These are phyloP conservation scores for Drosophila chauvacae DNA, from an alignment of 1,140 invertebrate genomes.

Conservation along the genomic window DNA sequence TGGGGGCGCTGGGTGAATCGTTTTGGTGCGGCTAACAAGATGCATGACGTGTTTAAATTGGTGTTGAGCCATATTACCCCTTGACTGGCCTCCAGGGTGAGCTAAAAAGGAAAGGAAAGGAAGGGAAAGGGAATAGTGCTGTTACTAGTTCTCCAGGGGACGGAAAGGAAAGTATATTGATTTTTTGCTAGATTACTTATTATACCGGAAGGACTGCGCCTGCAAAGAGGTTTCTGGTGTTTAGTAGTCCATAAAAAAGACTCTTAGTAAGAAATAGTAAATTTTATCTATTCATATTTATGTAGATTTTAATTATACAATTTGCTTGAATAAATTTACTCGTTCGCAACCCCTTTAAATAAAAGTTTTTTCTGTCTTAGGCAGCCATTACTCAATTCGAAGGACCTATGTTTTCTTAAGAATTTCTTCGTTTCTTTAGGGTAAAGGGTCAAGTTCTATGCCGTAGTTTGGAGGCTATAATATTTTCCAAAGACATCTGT, in stretches of 20 bases:
- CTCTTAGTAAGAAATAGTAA: not conserved
- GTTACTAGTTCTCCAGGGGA: not conserved
- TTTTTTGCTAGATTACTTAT: not conserved
- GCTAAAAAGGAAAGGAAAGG: not conserved
- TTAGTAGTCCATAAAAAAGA: not conserved
- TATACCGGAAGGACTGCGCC: not conserved
- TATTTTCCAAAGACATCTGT: not conserved
- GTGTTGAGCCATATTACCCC: constrained; percentile 84
- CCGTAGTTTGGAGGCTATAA: not conserved
- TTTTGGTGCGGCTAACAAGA: constrained; percentile 72
- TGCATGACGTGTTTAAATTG: constrained; percentile 84
- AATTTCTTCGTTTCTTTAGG: not conserved
- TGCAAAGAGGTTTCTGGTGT: not conserved
- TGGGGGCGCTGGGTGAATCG: constrained; percentile 31
- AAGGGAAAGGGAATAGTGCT: not conserved
- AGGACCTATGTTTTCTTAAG: not conserved
- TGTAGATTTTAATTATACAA: too few relatives aligned
- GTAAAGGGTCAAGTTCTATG: not conserved
- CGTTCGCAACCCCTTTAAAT: too few relatives aligned
- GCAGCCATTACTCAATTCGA: not conserved
- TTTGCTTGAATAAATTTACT: too few relatives aligned
- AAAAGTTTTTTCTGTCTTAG: not conserved
- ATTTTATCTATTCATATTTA: too few relatives aligned
- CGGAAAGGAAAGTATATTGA: not conserved
- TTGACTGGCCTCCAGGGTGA: constrained; percentile 31